These are phyloP conservation scores for Muricea muricata DNA, from an alignment of 92 coral and sea anemone species.

Conservation along the genomic window DNA sequence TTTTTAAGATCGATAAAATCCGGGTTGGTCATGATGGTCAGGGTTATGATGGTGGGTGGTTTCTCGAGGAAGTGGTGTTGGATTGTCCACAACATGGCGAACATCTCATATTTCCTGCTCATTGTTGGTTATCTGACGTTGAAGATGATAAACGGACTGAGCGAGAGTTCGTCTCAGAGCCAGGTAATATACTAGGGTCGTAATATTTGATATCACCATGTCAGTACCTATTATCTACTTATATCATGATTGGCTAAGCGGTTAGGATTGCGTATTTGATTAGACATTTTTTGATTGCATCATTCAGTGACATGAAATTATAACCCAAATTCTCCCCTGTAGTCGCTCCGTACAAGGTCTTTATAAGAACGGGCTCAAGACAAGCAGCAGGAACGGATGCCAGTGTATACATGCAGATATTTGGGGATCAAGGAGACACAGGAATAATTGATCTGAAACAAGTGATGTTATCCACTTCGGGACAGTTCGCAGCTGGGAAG, in stretches of 20 bases:
- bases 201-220: too few relatives aligned
- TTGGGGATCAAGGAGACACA: constrained; percentile 96
- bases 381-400: constrained; percentile 92
- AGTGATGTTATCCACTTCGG: constrained; percentile 55
- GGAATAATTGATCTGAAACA: constrained; percentile 94
- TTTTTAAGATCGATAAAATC: constrained; percentile 83
- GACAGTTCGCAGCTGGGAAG: constrained; percentile 18
- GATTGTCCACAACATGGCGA: constrained; percentile 93
- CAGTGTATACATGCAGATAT: constrained; percentile 88
- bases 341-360: constrained; percentile 85
- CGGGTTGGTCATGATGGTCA: constrained; percentile 96
- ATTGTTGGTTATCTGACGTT: constrained; percentile 88
- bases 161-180: constrained; percentile 76
- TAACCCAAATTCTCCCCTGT: too few relatives aligned
- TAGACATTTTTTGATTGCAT: too few relatives aligned
- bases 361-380: constrained; percentile 80
- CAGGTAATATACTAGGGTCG: constrained; percentile 36
- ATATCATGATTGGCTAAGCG: too few relatives aligned
- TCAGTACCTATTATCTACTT: too few relatives aligned
- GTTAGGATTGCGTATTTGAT: too few relatives aligned
- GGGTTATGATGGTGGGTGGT: constrained; percentile 81
- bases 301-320: too few relatives aligned
- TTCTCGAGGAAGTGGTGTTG: constrained; percentile 91
- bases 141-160: constrained; percentile 73
- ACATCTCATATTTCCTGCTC: constrained; percentile 90